These are phyloP conservation scores for Pocota personata DNA, from an alignment of 2,888 invertebrate genomes.

Conservation along the genomic window DNA sequence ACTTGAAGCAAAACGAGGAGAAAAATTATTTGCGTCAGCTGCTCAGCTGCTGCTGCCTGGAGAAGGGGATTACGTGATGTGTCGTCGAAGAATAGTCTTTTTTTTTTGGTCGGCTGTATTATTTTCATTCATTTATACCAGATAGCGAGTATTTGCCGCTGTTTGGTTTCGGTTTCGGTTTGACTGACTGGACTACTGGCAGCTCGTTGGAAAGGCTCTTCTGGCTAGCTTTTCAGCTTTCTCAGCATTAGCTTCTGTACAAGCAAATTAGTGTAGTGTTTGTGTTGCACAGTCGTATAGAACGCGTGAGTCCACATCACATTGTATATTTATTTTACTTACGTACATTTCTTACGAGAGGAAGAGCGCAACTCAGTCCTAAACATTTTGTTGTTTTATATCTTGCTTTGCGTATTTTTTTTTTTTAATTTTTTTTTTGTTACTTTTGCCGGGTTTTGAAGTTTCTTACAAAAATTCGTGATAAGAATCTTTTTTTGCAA, in stretches of 20 bases:
- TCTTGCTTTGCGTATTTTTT: slow-evolving; percentile 16
- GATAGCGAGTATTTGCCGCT: slow-evolving; percentile 58
- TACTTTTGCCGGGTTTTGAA: slow-evolving; percentile 17
- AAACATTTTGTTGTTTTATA: slow-evolving; percentile 19
- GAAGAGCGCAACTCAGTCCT: slow-evolving; percentile 29
- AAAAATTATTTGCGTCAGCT: slow-evolving; percentile 63
- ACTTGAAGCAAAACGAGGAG: slow-evolving; percentile 30
- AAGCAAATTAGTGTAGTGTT: slow-evolving; percentile 79
- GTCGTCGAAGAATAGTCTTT: not conserved
- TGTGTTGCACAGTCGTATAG: slow-evolving; percentile 78
- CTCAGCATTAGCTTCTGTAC: slow-evolving; percentile 77
- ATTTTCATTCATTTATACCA: slow-evolving; percentile 64
- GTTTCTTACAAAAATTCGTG: slow-evolving; percentile 36
- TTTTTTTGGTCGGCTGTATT: slow-evolving; percentile 35
- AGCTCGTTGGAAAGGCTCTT: slow-evolving; percentile 42
- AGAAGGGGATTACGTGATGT: slow-evolving; percentile 54
- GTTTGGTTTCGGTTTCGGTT: slow-evolving; percentile 52
- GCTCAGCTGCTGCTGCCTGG: slow-evolving; percentile 15
- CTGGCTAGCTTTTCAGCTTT: slow-evolving; percentile 74
- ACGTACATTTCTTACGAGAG: slow-evolving; percentile 55
- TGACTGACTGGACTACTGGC: slow-evolving; percentile 62
- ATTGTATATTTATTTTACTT: slow-evolving; percentile 69
- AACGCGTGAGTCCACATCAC: slow-evolving; percentile 70
- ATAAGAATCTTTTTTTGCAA: slow-evolving; percentile 56
- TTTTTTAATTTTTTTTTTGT: not conserved